Evolutionary conservation across 2,113 vertebrate species (phyloP), one percentile per base, ranked within the genome.

Genomic region (Puffinus mauretanicus): DNA sequence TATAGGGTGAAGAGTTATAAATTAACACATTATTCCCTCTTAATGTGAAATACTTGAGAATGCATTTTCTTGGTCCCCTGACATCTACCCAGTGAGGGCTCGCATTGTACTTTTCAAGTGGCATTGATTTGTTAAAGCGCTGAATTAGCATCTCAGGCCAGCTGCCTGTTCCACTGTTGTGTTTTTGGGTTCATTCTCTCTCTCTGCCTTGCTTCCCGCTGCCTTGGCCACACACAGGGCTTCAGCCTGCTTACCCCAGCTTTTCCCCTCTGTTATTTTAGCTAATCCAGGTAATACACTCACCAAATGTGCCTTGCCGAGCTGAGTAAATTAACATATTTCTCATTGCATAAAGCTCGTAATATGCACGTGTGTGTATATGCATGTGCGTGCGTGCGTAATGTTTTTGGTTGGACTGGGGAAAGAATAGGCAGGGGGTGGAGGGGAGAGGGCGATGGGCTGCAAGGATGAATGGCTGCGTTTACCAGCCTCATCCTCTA

Each of bases 91-190:
- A 98, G 98, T 98, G 98, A 99, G 99, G 99, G 98, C 98, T 98
- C 71, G 77, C 98, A 99, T 99, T 99, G 98, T 99, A 98, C 98
- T 99, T 99, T 99, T 99, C 99, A 99, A 99, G 99, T 99, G 99
- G 99, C 99, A 99, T 99, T 99, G 99, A 99, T 99, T 99, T 99
- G 99, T 98, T 99, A 99, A 99, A 99, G 98, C 98, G 99, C 99
- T 99, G 99, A 99, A 99, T 99, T 99, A 99, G 99, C 99, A 99
- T 98, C 97, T 99, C 98, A 95, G 97, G 97, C 98, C 99, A 99
- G 99, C 99, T 99, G 99, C 98, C 98, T 97, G 97, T 97, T 98
- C 98, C 95, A 96, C 97, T 96, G 97, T 97, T 97, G 95, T 97
- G 96, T 97, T 97, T 70, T 96, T 97, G 98, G 97, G 97, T 98